Evolutionary conservation across 35 echinoderm and acorn worm genomes (phyloP).

Genomic region (Eucidaris tribuloides): DNA sequence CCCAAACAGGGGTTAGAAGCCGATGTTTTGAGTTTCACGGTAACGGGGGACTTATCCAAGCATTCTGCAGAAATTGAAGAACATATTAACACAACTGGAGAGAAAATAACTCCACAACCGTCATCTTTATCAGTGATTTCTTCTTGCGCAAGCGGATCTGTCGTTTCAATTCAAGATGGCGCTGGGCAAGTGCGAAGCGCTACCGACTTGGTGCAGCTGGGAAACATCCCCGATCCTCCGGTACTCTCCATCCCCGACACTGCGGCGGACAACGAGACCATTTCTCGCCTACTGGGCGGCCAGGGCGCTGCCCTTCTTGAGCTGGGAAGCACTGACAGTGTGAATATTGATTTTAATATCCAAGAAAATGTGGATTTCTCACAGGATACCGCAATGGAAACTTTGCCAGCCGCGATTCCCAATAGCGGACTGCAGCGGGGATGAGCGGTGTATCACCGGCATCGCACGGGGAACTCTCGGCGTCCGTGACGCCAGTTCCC

Average conservation of each 20-base stretch:
- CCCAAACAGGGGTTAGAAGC: slow-evolving; percentile 22
- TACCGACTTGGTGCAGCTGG: slow-evolving; percentile 8
- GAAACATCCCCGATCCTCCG: slow-evolving; percentile 7
- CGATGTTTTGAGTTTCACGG: slow-evolving; percentile 21
- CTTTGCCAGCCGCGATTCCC: background rate
- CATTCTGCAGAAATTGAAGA: background rate
- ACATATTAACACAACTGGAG: background rate
- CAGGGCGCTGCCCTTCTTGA: slow-evolving; percentile 22
- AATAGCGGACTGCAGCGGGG: background rate
- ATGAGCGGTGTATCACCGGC: background rate
- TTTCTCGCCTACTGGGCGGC: slow-evolving; percentile 7
- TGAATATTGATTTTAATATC: slow-evolving; percentile 19
- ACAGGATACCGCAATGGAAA: background rate
- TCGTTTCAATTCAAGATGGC: slow-evolving; percentile 27
- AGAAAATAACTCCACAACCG: background rate
- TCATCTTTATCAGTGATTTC: background rate
- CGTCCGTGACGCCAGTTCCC: background rate
- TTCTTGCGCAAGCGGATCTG: background rate
- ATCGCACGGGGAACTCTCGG: background rate
- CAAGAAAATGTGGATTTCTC: slow-evolving; percentile 19
- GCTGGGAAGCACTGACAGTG: slow-evolving; percentile 12
- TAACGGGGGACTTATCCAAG: background rate
- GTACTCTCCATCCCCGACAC: slow-evolving; percentile 13
- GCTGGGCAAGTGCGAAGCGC: background rate
- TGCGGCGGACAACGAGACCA: slow-evolving; percentile 14